Percentiles rank a stretch among this genome's conserved stretches.
Evolutionary conservation across 1,140 invertebrate species (phyloP).

Genomic region (Zaprionus davidi): DNA sequence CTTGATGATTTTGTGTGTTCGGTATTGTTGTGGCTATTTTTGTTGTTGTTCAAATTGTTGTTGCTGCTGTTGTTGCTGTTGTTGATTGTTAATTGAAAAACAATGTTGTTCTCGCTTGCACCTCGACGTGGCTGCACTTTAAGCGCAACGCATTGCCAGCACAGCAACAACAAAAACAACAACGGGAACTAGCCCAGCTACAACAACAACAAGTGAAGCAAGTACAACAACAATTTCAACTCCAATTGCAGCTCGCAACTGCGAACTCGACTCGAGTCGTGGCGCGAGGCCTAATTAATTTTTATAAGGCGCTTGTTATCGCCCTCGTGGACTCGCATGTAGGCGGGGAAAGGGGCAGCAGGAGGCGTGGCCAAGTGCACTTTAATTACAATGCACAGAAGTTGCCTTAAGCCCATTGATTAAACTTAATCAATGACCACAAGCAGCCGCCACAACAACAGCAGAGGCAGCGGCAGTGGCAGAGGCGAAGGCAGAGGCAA

Average conservation of each 20-base stretch:
- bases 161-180: conserved; percentile 18
- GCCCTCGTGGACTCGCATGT: conserved; percentile 20
- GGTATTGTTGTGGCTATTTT: conserved; percentile 39
- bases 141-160: conserved; percentile 32
- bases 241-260: neutral
- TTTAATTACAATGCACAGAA: conserved; percentile 79
- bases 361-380: conserved; percentile 40
- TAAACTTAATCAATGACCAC: conserved; percentile 81
- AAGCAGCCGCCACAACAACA: conserved; percentile 46
- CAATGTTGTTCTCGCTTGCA: conserved; percentile 70
- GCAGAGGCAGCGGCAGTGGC: neutral
- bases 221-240: conserved; percentile 17
- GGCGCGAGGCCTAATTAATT: conserved; percentile 76
- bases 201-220: conserved; percentile 16
- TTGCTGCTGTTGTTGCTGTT: conserved; percentile 64
- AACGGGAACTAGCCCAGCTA: conserved; percentile 9
- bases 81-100: conserved; percentile 83
- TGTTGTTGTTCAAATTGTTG: conserved; percentile 25
- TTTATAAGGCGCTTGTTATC: conserved; percentile 73
- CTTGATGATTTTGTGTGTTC: conserved; percentile 40
- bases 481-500: neutral
- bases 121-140: conserved; percentile 62
- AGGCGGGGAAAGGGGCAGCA: neutral
- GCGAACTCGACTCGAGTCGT: conserved; percentile 20
- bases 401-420: conserved; percentile 81